These are phyloP conservation scores for Rissa tridactyla DNA, from an alignment of 2,113 vertebrate genomes.

Conservation along the genomic window DNA sequence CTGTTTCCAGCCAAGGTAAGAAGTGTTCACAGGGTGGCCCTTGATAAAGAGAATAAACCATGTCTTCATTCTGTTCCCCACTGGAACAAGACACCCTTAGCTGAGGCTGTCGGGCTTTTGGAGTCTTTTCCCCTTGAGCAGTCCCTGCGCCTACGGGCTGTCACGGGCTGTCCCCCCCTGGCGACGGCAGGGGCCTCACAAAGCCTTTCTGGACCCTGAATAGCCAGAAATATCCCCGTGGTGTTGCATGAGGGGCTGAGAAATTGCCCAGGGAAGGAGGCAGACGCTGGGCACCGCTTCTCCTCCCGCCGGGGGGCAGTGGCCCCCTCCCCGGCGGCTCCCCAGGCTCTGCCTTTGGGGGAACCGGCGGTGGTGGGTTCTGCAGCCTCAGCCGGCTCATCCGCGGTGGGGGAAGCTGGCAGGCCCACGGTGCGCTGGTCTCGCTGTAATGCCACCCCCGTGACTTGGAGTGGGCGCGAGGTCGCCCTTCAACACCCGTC, in stretches of 20 bases:
- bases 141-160: accelerated
- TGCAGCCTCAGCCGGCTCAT: background rate
- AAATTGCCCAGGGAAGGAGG: background rate
- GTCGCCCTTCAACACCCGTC: background rate
- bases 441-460: accelerated
- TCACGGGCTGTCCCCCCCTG: background rate
- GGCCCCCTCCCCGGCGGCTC: background rate
- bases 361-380: accelerated
- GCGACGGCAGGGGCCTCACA: background rate
- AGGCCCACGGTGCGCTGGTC: accelerated
- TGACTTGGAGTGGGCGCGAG: background rate
- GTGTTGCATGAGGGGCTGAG: background rate
- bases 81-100: background rate
- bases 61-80: background rate
- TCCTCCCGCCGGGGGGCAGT: background rate
- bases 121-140: background rate
- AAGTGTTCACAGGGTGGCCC: background rate
- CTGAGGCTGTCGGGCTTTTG: background rate
- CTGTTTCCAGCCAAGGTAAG: background rate
- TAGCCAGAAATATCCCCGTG: background rate
- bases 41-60: background rate
- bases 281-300: accelerated
- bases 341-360: background rate
- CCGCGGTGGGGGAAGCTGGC: background rate
- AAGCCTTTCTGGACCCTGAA: background rate